phyloP scores from a whole-genome alignment of 2,888 invertebrate genomes.

The Drosophila emarginata region DNA sequence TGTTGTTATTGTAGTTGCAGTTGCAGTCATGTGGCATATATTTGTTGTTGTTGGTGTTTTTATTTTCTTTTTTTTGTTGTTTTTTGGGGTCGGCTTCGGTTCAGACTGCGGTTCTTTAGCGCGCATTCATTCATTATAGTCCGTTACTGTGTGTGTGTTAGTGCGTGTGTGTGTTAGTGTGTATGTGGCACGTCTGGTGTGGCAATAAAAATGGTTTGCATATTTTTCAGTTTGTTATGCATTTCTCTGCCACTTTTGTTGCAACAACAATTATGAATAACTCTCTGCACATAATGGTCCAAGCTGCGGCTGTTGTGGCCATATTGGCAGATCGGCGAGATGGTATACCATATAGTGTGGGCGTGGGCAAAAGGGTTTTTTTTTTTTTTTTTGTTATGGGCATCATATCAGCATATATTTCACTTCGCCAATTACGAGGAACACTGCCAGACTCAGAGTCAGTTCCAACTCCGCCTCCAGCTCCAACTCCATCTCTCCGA shows the following conservation, averaged over 20 bases:
- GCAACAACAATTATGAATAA: conserved; percentile 78
- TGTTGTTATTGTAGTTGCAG: conserved; percentile 39
- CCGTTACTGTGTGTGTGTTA: conserved; percentile 35
- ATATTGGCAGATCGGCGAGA: conserved; percentile 21
- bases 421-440: conserved; percentile 65
- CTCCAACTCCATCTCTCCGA: conserved; percentile 33
- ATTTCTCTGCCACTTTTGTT: conserved; percentile 70
- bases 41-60: conserved; percentile 49
- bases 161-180: conserved; percentile 21
- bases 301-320: conserved; percentile 52
- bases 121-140: conserved; percentile 71
- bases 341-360: conserved; percentile 8
- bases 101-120: conserved; percentile 73
- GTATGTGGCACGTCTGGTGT: conserved; percentile 50
- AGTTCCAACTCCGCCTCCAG: neutral
- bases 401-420: conserved; percentile 50
- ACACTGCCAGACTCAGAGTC: neutral
- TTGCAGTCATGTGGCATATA: conserved; percentile 62
- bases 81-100: conserved; percentile 57
- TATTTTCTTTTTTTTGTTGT: neutral
- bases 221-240: conserved; percentile 76
- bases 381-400: conserved; percentile 4
- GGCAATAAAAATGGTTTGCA: conserved; percentile 75
- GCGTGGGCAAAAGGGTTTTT: conserved; percentile 24
- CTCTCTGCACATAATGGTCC: conserved; percentile 63